phyloP scores from a whole-genome alignment of 35 echinoderm and acorn worm species.

The Apostichopus japonicus region DNA sequence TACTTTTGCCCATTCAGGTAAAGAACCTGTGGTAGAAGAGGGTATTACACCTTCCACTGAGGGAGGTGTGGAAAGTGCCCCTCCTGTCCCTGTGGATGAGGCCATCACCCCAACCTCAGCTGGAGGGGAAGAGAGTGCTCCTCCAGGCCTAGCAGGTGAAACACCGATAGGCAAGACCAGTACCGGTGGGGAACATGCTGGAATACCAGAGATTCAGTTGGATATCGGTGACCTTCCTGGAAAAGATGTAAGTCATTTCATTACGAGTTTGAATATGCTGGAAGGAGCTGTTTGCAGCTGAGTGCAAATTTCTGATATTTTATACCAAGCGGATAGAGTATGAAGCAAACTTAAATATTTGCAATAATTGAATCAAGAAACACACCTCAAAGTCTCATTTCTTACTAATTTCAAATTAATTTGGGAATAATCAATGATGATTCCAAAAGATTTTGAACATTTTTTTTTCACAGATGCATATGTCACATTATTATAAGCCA shows the following conservation, averaged over 20 bases:
- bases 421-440: too few species aligned
- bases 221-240: conserved; percentile 14
- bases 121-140: conserved; percentile 53
- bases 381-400: too few species aligned
- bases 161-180: conserved; percentile 22
- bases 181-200: conserved; percentile 30
- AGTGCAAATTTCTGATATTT: too few species aligned
- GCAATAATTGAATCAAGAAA: too few species aligned
- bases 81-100: conserved; percentile 52
- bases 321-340: too few species aligned
- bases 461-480: too few species aligned
- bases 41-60: conserved; percentile 3
- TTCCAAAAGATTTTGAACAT: too few species aligned
- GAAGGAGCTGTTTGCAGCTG: too few species aligned
- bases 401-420: too few species aligned
- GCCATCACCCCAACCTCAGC: conserved; percentile 38
- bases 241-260: not conserved
- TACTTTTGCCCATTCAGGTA: not conserved
- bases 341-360: too few species aligned
- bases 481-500: too few species aligned
- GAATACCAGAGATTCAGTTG: conserved; percentile 7
- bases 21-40: conserved; percentile 51
- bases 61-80: conserved; percentile 37
- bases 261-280: too few species aligned
- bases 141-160: conserved; percentile 10